These are phyloP conservation scores for Hyppa rectilinea DNA, from an alignment of 2,888 invertebrate genomes.

Conservation along the genomic window DNA sequence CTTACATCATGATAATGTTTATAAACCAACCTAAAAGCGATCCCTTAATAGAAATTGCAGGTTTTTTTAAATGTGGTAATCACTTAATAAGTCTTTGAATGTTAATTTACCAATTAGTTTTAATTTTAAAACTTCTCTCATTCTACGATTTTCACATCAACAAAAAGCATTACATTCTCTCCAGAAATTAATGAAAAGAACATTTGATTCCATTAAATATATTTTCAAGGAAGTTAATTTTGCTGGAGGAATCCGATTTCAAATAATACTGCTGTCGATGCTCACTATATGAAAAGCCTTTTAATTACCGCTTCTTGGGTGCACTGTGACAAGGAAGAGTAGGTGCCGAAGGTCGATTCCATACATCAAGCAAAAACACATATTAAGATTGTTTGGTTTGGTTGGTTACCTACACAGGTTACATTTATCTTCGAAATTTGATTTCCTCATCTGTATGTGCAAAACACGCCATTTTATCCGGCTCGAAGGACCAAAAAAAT, in stretches of 20 bases:
- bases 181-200: slow-evolving; percentile 50
- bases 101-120: neutral
- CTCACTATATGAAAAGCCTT: slow-evolving; percentile 66
- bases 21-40: too few relatives aligned
- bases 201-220: slow-evolving; percentile 65
- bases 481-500: too few relatives aligned
- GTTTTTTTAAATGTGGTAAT: neutral
- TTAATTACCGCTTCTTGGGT: slow-evolving; percentile 79
- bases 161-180: slow-evolving; percentile 6
- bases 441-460: too few relatives aligned
- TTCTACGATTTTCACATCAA: neutral
- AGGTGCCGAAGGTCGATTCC: neutral
- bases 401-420: too few relatives aligned
- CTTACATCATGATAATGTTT: neutral
- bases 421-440: too few relatives aligned
- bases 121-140: slow-evolving; percentile 4
- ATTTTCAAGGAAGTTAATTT: slow-evolving; percentile 64
- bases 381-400: too few relatives aligned
- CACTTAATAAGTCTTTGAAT: too few relatives aligned
- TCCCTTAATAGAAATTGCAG: neutral
- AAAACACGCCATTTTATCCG: too few relatives aligned
- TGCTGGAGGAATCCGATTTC: slow-evolving; percentile 72
- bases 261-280: slow-evolving; percentile 65
- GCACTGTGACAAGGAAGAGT: slow-evolving; percentile 63
- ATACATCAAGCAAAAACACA: neutral